Percentiles rank a stretch among this genome's conserved stretches.
Conservation (phyloP, 2,113 vertebrate genomes). For the Condylura cristata region DNA sequence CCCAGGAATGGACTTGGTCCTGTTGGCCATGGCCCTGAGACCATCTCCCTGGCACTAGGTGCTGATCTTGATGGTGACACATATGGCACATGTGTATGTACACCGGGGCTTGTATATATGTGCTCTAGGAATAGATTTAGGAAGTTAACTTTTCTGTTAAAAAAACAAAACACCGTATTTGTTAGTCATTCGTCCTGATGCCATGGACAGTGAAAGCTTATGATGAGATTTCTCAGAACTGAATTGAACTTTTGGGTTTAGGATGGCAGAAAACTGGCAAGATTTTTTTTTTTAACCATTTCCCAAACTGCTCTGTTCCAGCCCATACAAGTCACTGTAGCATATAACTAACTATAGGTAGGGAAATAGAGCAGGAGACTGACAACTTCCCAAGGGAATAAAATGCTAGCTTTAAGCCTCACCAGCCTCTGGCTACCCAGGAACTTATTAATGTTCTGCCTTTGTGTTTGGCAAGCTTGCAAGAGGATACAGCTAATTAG, state of each 20-base stretch:
- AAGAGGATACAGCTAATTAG: not conserved
- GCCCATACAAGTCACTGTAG: not conserved
- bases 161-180: not conserved
- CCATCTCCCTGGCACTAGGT: not conserved
- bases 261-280: not conserved
- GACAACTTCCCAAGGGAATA: not conserved
- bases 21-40: not conserved
- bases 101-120: fast-evolving
- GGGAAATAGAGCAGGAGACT: not conserved
- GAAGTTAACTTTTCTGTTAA: not conserved
- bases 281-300: not conserved
- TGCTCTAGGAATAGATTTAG: not conserved
- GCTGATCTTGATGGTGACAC: not conserved
- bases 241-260: not conserved
- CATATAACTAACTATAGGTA: not conserved
- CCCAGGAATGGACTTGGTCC: not conserved
- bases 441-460: not conserved
- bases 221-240: not conserved
- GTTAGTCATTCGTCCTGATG: not conserved
- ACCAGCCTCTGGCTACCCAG: not conserved
- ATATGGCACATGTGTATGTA: fast-evolving
- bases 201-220: not conserved
- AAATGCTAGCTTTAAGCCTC: not conserved
- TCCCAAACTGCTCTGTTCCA: not conserved
- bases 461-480: not conserved